These are phyloP conservation scores for Drosophila novamexicana DNA, from an alignment of 1,140 invertebrate genomes.

Conservation along the genomic window DNA sequence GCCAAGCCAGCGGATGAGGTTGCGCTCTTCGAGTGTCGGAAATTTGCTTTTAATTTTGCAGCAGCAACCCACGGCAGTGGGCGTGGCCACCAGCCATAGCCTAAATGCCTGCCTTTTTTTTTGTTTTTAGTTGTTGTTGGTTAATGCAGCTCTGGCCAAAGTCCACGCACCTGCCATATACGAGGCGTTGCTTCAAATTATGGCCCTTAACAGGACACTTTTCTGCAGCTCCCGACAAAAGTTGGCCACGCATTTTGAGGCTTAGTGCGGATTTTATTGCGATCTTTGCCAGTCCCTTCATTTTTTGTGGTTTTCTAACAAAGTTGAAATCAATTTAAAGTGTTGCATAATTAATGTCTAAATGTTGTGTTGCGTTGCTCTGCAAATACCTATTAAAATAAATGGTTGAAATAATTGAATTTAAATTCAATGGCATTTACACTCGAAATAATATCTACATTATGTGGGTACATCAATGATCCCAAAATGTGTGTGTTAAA, in stretches of 20 bases:
- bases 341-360: constrained; percentile 21
- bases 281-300: not conserved
- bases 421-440: not conserved
- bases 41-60: constrained; percentile 77
- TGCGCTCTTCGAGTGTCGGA: constrained; percentile 61
- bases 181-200: constrained; percentile 47
- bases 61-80: constrained; percentile 30
- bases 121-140: constrained; percentile 8
- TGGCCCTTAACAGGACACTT: constrained; percentile 5
- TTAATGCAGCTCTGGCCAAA: constrained; percentile 59
- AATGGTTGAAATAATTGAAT: constrained; percentile 7
- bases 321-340: constrained; percentile 32
- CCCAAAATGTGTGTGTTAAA: not conserved
- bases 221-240: not conserved
- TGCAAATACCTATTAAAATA: not conserved
- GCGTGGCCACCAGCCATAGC: constrained; percentile 33
- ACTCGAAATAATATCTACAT: not conserved
- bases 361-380: not conserved
- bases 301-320: constrained; percentile 1
- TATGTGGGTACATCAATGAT: not conserved
- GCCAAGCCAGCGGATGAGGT: constrained; percentile 25
- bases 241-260: constrained; percentile 15
- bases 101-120: constrained; percentile 45
- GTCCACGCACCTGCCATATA: constrained; percentile 60
- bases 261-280: constrained; percentile 27